phyloP scores from a whole-genome alignment of 2,797 vertebrate genomes.

The Sylvia borin region DNA sequence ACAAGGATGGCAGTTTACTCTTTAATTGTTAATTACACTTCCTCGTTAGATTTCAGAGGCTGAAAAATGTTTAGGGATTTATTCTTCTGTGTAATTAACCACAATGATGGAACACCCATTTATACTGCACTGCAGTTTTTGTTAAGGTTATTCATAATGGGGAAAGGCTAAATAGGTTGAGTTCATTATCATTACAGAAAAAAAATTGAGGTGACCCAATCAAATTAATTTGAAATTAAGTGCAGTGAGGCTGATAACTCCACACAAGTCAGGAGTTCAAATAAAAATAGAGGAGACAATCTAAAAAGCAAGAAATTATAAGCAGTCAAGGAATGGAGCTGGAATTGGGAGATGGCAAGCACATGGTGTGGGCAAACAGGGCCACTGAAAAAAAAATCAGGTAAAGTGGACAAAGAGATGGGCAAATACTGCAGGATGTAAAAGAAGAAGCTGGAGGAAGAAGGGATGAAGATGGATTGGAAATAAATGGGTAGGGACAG shows the following conservation, averaged over 20 bases:
- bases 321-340: not conserved
- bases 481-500: constrained; percentile 51
- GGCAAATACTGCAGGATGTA: not conserved
- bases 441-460: constrained; percentile 11
- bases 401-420: not conserved
- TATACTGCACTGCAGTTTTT: constrained; percentile 37
- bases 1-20: not conserved
- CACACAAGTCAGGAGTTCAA: constrained; percentile 54
- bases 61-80: constrained; percentile 59
- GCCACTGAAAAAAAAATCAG: not conserved
- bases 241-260: constrained; percentile 62
- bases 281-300: constrained; percentile 35
- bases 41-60: constrained; percentile 36
- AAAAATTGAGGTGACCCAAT: constrained; percentile 55
- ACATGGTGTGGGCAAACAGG: not conserved
- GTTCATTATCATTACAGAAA: constrained; percentile 56
- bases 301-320: constrained; percentile 32
- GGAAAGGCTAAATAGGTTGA: constrained; percentile 66
- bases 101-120: constrained; percentile 43
- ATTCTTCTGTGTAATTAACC: constrained; percentile 65
- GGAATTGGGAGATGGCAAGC: not conserved
- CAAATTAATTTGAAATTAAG: constrained; percentile 69
- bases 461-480: constrained; percentile 43
- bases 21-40: constrained; percentile 57
- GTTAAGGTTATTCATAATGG: constrained; percentile 64